Percentiles rank a stretch among this genome's conserved stretches.
These are phyloP conservation scores for Takifugu flavidus DNA, from an alignment of 2,113 vertebrate species.

Conservation along the genomic window DNA sequence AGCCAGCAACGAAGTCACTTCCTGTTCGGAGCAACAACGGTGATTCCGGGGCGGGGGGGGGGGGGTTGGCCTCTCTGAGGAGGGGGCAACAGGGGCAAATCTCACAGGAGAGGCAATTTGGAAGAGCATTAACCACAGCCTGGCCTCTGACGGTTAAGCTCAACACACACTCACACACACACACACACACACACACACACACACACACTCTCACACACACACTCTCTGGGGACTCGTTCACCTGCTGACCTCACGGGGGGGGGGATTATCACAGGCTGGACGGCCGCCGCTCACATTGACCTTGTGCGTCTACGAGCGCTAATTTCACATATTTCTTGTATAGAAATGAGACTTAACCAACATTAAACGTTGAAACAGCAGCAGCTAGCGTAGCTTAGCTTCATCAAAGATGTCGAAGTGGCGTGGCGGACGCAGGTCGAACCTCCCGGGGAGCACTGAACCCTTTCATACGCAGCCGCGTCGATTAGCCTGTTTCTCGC, in stretches of 20 bases:
- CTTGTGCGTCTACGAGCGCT: conserved; percentile 20
- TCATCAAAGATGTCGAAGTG: too few species aligned
- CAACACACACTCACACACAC: conserved; percentile 51
- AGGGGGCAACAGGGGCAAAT: conserved; percentile 44
- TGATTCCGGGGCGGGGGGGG: background rate
- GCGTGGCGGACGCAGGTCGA: too few species aligned
- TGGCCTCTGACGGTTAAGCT: conserved; percentile 56
- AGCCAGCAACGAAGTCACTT: too few species aligned
- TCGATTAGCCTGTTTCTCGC: conserved; percentile 53
- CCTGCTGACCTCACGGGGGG: conserved; percentile 42
- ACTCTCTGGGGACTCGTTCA: conserved; percentile 39
- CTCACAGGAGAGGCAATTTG: conserved; percentile 68
- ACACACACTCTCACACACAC: conserved; percentile 27
- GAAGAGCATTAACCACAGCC: conserved; percentile 58
- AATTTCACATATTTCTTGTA: too few species aligned
- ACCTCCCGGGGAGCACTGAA: conserved; percentile 38
- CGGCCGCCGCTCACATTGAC: conserved; percentile 39
- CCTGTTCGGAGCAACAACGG: too few species aligned
- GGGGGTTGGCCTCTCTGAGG: conserved; percentile 39
- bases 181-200: conserved; percentile 13
- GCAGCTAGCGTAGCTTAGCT: too few species aligned
- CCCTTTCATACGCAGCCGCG: conserved; percentile 40
- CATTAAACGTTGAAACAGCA: conserved; percentile 1
- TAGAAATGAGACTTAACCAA: background rate
- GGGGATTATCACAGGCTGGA: conserved; percentile 47